phyloP scores from a whole-genome alignment of 2,888 invertebrate species.

The Lepidocyrtinus sp. region DNA sequence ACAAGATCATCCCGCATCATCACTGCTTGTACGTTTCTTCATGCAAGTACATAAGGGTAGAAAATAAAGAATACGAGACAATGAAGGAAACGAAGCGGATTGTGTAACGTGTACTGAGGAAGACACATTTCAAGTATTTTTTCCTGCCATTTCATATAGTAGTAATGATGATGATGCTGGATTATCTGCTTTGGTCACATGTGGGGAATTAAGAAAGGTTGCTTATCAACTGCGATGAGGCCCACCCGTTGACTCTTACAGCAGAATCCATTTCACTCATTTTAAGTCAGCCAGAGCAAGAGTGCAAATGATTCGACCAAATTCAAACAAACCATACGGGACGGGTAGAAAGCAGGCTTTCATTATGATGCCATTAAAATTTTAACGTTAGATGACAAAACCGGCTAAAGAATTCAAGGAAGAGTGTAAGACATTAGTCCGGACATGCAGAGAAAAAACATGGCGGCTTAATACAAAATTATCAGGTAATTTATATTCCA shows the following conservation, averaged over 20 bases:
- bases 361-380: no score
- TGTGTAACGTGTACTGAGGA: conserved; percentile 35
- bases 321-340: background rate
- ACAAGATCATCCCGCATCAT: background rate
- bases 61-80: background rate
- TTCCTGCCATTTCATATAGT: conserved; percentile 44
- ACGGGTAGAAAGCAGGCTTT: no score
- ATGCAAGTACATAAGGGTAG: background rate
- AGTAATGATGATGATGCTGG: conserved; percentile 45
- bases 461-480: no score
- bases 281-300: background rate
- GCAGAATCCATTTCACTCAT: conserved; percentile 42
- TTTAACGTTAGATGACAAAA: no score
- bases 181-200: conserved; percentile 28
- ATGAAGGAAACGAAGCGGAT: conserved; percentile 5
- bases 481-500: no score
- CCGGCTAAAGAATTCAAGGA: no score
- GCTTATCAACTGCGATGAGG: conserved; percentile 34
- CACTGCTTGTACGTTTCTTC: background rate
- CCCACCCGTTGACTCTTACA: conserved; percentile 55
- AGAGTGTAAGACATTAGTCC: no score
- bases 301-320: background rate
- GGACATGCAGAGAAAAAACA: background rate
- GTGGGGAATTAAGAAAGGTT: conserved; percentile 42
- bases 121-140: conserved; percentile 45